Percentiles rank a stretch among this genome's conserved stretches.
These are phyloP conservation scores for Marcusenius ussheri DNA, from an alignment of 2,113 vertebrate genomes.

Conservation along the genomic window DNA sequence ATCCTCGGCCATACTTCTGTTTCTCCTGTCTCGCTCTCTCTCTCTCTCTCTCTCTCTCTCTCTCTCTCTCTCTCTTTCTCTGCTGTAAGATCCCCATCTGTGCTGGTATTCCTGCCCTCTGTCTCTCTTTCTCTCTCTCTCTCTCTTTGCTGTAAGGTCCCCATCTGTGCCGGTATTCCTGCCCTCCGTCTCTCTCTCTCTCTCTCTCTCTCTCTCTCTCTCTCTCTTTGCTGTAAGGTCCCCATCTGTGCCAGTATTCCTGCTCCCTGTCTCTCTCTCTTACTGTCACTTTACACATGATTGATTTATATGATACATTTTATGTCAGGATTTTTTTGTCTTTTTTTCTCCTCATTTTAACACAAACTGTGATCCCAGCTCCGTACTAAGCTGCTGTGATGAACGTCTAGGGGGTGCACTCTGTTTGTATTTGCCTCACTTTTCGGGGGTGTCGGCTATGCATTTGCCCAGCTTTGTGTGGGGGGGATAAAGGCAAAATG, in stretches of 20 bases:
- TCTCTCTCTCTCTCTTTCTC: neutral
- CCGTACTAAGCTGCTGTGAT: neutral
- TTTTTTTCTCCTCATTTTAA: neutral
- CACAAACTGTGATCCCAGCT: constrained; percentile 1
- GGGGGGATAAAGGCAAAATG: neutral
- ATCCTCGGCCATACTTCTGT: constrained; percentile 34
- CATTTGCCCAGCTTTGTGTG: neutral
- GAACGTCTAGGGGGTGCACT: neutral
- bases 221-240: neutral
- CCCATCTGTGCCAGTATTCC: neutral
- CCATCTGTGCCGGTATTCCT: neutral
- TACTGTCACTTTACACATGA: neutral
- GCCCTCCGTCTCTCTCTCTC: neutral
- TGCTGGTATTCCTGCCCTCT: neutral
- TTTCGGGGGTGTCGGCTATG: neutral
- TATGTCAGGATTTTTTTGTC: neutral
- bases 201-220: neutral
- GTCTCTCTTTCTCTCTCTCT: neutral
- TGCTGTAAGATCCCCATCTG: neutral
- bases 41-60: neutral
- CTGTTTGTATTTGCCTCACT: neutral
- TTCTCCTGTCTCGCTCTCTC: neutral
- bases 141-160: neutral
- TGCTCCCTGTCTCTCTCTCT: neutral
- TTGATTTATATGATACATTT: neutral